These are phyloP conservation scores for Oenanthe oenanthe DNA, from an alignment of 2,113 vertebrate genomes.

Conservation along the genomic window DNA sequence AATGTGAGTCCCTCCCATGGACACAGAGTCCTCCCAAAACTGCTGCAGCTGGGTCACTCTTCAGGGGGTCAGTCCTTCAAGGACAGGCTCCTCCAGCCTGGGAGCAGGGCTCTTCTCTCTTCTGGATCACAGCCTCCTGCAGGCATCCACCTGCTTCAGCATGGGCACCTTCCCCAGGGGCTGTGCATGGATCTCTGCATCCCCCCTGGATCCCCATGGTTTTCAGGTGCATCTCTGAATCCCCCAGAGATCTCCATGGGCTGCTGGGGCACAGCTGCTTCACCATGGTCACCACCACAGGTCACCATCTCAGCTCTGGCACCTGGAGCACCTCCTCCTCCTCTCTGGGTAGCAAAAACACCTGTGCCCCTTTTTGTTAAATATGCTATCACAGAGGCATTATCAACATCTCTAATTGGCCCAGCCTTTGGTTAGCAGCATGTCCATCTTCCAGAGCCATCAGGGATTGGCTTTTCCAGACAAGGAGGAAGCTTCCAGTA, in stretches of 20 bases:
- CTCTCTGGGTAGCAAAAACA: background rate
- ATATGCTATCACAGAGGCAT: accelerated
- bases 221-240: background rate
- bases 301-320: background rate
- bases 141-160: background rate
- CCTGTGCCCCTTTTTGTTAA: background rate
- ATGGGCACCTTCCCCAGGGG: background rate
- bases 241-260: background rate
- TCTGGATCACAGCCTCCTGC: background rate
- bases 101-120: background rate
- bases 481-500: background rate
- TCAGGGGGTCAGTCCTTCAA: background rate
- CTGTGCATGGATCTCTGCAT: background rate
- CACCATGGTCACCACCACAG: background rate
- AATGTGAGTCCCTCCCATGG: background rate
- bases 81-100: background rate
- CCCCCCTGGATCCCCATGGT: too few relatives aligned
- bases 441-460: background rate
- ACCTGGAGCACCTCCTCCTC: background rate
- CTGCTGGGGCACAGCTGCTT: background rate
- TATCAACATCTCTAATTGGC: background rate
- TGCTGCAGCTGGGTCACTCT: background rate
- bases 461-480: background rate
- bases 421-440: background rate
- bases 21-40: background rate